Evolutionary conservation across 1,140 invertebrate genomes (phyloP), one percentile per base, ranked within the genome.

Genomic region (Bradysia coprophila): DNA sequence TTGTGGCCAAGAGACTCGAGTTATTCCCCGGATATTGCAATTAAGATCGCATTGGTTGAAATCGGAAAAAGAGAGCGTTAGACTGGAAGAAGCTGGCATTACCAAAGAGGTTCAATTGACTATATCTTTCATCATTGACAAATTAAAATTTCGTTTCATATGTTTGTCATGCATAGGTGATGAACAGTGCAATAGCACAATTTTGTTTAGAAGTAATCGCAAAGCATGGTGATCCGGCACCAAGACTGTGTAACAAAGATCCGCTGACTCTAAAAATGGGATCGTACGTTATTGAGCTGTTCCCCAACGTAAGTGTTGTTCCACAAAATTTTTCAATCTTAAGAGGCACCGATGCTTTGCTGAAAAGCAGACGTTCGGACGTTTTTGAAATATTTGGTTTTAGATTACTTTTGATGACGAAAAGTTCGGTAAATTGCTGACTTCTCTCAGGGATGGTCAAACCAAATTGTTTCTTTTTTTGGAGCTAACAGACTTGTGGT

Each of bases 191-290:
- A 36, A 85, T 98, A 48, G 86, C 90, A 2, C 80, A 93, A 15
- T 98, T 98, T 64, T 95, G 94, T 52, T 65, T 98, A 43, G 91
- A 97, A 67, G 81, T 97, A 51, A 94, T 97, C 51, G 89, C 86
- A 36, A 78, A 83, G 47, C 93, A 98, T 65, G 95, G 94, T 21
- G 86, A 93, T 50, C 82, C 90, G 11, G 92, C 95, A 41, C 73
- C 83, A 23, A 70, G 83, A 40, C 71, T 96, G 40, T 98, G 95
- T 68, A 98, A 98, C 70, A 99, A 99, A 65, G 95, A 99, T 70
- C 95, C 95, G 15, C 77, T 97, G 42, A 92, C 91, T 15, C 72
- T 98, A 33, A 96, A 97, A 67, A 93, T 93, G 65, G 86, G 93
- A 50, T 81, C 83, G 21, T 83, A 83, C 58, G 75, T 81, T 46